phyloP scores from a whole-genome alignment of 2,113 vertebrate genomes.

The Pseudorasbora parva region DNA sequence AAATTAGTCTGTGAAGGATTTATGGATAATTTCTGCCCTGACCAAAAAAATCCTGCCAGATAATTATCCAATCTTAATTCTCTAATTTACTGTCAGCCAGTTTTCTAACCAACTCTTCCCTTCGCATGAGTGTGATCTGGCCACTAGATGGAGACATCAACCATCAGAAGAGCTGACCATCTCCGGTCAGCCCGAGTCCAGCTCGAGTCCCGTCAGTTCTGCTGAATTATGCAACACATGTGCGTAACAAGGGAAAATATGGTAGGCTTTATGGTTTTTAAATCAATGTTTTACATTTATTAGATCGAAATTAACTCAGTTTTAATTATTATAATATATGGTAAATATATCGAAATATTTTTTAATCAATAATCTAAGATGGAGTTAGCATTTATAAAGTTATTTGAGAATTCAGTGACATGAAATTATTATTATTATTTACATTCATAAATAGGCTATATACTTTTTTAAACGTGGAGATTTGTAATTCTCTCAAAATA shows the following conservation, averaged over 20 bases:
- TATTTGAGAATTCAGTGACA: not conserved
- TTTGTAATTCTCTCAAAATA: not conserved
- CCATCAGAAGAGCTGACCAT: not conserved
- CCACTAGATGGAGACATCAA: conserved; percentile 60
- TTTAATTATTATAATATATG: not conserved
- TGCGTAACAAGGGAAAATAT: not conserved
- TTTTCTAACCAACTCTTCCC: no score
- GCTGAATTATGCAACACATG: not conserved
- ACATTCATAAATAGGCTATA: not conserved
- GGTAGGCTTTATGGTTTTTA: not conserved
- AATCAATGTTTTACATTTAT: not conserved
- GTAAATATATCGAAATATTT: no score
- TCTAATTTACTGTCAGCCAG: no score
- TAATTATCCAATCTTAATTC: no score
- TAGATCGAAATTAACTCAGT: not conserved
- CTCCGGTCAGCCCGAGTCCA: no score
- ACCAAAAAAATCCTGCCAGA: no score
- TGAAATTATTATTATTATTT: not conserved
- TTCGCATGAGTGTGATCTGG: not conserved
- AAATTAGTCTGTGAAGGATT: no score
- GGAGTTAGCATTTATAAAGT: not conserved
- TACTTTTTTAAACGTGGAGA: not conserved
- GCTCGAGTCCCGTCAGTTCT: no score
- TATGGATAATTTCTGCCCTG: no score
- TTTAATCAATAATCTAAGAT: no score